These are phyloP conservation scores for Leucoptera coffeella DNA, from an alignment of 2,888 invertebrate species.

Conservation along the genomic window DNA sequence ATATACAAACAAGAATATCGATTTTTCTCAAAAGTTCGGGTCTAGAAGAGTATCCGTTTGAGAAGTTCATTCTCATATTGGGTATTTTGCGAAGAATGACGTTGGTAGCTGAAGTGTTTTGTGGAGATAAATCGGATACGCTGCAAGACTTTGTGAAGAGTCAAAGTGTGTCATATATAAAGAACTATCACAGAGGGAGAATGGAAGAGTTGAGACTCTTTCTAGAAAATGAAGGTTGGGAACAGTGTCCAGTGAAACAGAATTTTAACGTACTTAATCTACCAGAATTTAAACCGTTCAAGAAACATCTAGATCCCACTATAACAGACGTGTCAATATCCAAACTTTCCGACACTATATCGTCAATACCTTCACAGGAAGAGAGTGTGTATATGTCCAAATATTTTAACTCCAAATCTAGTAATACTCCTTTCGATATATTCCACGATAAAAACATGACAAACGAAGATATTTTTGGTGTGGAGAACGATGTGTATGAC, in stretches of 20 bases:
- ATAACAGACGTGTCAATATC: constrained; percentile 19
- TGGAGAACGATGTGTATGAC: constrained; percentile 36
- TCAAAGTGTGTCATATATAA: constrained; percentile 85
- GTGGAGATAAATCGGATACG: constrained; percentile 79
- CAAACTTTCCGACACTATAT: constrained; percentile 43
- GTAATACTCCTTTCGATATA: constrained; percentile 68
- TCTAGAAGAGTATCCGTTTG: constrained; percentile 82
- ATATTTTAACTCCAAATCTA: constrained; percentile 51
- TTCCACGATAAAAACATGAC: constrained; percentile 61
- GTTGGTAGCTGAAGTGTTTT: constrained; percentile 87
- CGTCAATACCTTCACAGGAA: constrained; percentile 54
- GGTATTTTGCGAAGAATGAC: constrained; percentile 83
- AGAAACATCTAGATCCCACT: constrained; percentile 31
- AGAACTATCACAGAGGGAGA: constrained; percentile 78
- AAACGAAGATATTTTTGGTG: constrained; percentile 61
- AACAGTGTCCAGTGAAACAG: constrained; percentile 81
- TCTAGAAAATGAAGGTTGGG: constrained; percentile 94
- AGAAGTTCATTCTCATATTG: constrained; percentile 88
- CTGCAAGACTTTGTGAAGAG: constrained; percentile 81
- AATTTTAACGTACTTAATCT: constrained; percentile 80
- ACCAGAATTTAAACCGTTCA: constrained; percentile 65
- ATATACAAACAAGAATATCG: constrained; percentile 87
- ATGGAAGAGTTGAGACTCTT: constrained; percentile 89
- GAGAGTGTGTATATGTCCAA: constrained; percentile 52
- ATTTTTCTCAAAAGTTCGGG: constrained; percentile 73